These are phyloP conservation scores for Macrocentrus cingulum DNA, from an alignment of 1,140 invertebrate species.

Conservation along the genomic window DNA sequence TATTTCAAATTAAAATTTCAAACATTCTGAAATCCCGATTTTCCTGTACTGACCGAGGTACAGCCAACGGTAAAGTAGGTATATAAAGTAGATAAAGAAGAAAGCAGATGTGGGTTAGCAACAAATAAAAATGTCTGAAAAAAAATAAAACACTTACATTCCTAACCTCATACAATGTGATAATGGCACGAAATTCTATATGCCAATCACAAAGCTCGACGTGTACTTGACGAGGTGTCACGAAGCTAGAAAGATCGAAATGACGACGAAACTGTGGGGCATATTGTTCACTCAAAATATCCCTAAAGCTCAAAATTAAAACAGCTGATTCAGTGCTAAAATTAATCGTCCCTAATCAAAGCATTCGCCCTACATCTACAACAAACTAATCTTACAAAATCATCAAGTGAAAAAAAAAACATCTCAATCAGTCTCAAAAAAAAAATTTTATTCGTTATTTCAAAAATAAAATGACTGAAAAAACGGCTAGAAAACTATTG, in stretches of 20 bases:
- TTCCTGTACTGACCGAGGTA: too few relatives aligned
- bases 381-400: too few relatives aligned
- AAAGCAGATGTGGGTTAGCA: too few relatives aligned
- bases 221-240: slow-evolving; percentile 16
- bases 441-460: neutral
- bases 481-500: slow-evolving; percentile 1
- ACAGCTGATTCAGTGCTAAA: slow-evolving; percentile 20
- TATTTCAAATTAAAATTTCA: too few relatives aligned
- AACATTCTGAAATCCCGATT: too few relatives aligned
- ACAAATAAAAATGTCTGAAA: too few relatives aligned
- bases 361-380: too few relatives aligned
- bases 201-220: slow-evolving; percentile 24
- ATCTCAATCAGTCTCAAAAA: neutral
- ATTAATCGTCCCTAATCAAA: too few relatives aligned
- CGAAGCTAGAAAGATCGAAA: neutral
- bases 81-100: too few relatives aligned
- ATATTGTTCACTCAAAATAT: slow-evolving; percentile 3
- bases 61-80: too few relatives aligned
- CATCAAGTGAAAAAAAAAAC: too few relatives aligned
- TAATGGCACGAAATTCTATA: neutral
- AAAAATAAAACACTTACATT: too few relatives aligned
- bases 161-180: neutral
- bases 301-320: slow-evolving; percentile 6
- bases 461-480: neutral
- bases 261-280: neutral